Evolutionary conservation across 2,113 vertebrate genomes (phyloP).

Genomic region (Patagioenas fasciata): DNA sequence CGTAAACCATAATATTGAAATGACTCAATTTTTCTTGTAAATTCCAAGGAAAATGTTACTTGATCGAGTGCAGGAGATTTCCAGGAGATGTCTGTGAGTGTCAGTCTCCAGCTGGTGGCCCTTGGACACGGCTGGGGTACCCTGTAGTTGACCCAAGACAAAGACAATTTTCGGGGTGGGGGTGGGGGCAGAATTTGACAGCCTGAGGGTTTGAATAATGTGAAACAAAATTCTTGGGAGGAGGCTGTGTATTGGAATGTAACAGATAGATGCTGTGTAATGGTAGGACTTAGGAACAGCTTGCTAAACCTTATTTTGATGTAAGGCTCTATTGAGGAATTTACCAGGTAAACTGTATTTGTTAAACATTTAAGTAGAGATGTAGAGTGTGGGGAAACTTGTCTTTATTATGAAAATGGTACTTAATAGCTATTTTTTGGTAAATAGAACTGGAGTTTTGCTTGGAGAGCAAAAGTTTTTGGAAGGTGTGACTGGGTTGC

Average conservation of each 20-base stretch:
- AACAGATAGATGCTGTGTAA: neutral
- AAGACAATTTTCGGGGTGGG: neutral
- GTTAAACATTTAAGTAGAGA: neutral
- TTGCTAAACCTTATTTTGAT: neutral
- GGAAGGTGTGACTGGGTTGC: neutral
- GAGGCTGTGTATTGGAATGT: neutral
- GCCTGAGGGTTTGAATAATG: neutral
- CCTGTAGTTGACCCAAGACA: neutral
- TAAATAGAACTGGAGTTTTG: neutral
- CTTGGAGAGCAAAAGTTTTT: neutral
- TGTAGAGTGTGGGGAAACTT: neutral
- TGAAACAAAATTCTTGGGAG: neutral
- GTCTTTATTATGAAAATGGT: neutral
- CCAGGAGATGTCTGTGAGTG: neutral
- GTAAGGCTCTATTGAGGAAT: neutral
- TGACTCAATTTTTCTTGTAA: neutral
- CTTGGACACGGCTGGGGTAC: fast-evolving
- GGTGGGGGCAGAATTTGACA: neutral
- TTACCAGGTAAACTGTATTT: neutral
- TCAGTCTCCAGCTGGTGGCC: neutral
- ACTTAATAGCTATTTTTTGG: neutral
- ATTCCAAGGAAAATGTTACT: neutral
- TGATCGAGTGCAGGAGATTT: neutral
- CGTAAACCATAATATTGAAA: neutral
- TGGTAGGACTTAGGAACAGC: neutral